A percentile compares a stretch with the other conserved stretches of the same genome.
phyloP scores from a whole-genome alignment of 2,888 invertebrate species.

The Phasia obesa region DNA sequence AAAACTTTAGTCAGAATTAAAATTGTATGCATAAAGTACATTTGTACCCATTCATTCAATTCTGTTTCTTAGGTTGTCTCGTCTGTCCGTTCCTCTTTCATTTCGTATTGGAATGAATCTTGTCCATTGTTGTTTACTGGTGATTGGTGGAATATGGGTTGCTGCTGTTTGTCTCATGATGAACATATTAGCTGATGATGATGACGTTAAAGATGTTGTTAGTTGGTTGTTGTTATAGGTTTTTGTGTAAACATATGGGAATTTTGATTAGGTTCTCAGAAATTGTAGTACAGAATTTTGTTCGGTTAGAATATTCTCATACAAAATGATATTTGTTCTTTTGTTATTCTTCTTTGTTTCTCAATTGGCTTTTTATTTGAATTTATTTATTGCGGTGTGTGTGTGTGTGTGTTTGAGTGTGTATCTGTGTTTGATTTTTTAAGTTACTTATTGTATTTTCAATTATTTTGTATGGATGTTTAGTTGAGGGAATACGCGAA shows the following conservation, averaged over 20 bases:
- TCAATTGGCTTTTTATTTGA: constrained; percentile 64
- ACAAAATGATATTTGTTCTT: constrained; percentile 24
- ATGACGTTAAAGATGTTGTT: constrained; percentile 45
- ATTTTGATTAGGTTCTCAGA: constrained; percentile 68
- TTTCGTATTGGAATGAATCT: constrained; percentile 51
- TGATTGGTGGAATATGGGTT: constrained; percentile 15
- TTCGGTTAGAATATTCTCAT: constrained; percentile 1
- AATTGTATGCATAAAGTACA: not conserved
- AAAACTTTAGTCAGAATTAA: too few species aligned
- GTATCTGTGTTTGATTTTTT: constrained; percentile 6
- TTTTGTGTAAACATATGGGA: constrained; percentile 70
- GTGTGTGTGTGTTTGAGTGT: not conserved
- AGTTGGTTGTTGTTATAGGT: constrained; percentile 43
- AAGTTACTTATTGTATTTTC: constrained; percentile 21
- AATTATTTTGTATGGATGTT: constrained; percentile 1
- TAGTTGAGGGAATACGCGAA: not conserved
- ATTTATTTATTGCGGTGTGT: constrained; percentile 42
- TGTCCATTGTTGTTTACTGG: constrained; percentile 22
- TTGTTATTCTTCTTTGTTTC: constrained; percentile 23
- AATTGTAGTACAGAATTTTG: constrained; percentile 29
- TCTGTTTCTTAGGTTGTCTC: not conserved
- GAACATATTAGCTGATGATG: constrained; percentile 25
- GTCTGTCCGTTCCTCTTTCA: constrained; percentile 22
- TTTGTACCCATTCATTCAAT: not conserved
- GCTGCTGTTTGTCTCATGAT: constrained; percentile 13